Evolutionary conservation across 2,113 vertebrate species (phyloP).

Genomic region (Ovibos moschatus): DNA sequence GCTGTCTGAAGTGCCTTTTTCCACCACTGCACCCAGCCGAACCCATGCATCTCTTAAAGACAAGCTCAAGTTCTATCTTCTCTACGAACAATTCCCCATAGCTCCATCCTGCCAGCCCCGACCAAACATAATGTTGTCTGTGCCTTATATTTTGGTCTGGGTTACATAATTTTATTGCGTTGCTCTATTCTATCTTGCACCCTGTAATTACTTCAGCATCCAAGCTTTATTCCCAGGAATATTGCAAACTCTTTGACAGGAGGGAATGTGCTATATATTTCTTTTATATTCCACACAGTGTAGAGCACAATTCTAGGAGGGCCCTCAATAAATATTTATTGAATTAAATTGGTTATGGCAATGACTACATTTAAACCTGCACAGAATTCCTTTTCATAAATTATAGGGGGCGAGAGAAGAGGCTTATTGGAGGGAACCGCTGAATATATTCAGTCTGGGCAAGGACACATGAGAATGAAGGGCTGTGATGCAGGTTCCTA

Average conservation of each 20-base stretch:
- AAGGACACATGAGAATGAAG: not conserved
- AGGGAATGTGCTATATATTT: constrained; percentile 45
- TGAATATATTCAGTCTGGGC: not conserved
- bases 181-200: not conserved
- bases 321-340: constrained; percentile 67
- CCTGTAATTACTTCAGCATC: constrained; percentile 49
- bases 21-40: not conserved
- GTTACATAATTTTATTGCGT: constrained; percentile 26
- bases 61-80: not conserved
- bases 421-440: constrained; percentile 4
- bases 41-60: constrained; percentile 35
- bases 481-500: not conserved
- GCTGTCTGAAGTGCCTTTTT: not conserved
- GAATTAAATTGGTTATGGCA: constrained; percentile 53
- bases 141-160: constrained; percentile 4
- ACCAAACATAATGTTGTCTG: not conserved
- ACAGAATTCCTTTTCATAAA: constrained; percentile 46
- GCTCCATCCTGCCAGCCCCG: not conserved
- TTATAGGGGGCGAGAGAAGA: constrained; percentile 26
- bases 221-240: constrained; percentile 52
- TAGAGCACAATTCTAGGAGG: constrained; percentile 12
- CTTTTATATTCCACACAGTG: constrained; percentile 42
- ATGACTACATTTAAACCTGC: constrained; percentile 30
- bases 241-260: constrained; percentile 45
- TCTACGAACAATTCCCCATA: not conserved